phyloP scores from a whole-genome alignment of 2,888 invertebrate species.

The Oscheius onirici region DNA sequence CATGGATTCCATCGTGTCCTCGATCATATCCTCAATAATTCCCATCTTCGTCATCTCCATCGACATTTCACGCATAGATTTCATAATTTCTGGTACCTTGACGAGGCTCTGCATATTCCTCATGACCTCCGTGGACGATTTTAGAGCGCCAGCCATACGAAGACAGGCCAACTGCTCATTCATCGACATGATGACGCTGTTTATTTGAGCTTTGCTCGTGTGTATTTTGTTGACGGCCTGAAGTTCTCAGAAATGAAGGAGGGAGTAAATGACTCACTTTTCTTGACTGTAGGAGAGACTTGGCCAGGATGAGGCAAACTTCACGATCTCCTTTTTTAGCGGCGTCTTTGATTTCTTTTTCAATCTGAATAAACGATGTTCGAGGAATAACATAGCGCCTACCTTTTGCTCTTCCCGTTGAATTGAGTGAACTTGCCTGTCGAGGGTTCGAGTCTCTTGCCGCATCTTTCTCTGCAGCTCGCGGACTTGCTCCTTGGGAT shows the following conservation, averaged over 20 bases:
- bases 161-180: conserved; percentile 96
- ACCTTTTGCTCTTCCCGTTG: conserved; percentile 95
- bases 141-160: conserved; percentile 76
- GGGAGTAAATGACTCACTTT: conserved; percentile 72
- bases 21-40: conserved; percentile 98
- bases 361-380: conserved; percentile 75
- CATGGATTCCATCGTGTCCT: conserved; percentile 91
- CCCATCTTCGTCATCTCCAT: conserved; percentile 97
- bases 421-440: conserved; percentile 89
- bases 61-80: conserved; percentile 95
- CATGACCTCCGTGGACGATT: conserved; percentile 98
- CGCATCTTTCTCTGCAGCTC: conserved; percentile 95
- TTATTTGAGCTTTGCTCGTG: conserved; percentile 94
- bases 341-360: conserved; percentile 89
- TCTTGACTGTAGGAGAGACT: conserved; percentile 73
- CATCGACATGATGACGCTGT: conserved; percentile 95
- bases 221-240: conserved; percentile 86
- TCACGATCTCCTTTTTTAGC: conserved; percentile 93
- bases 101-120: conserved; percentile 90
- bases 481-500: conserved; percentile 78
- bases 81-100: conserved; percentile 87
- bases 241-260: background rate
- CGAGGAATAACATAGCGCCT: no score
- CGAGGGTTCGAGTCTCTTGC: conserved; percentile 80
- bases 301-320: conserved; percentile 79